phyloP scores from a whole-genome alignment of 2,797 vertebrate genomes.

The Coregonus sp. region DNA sequence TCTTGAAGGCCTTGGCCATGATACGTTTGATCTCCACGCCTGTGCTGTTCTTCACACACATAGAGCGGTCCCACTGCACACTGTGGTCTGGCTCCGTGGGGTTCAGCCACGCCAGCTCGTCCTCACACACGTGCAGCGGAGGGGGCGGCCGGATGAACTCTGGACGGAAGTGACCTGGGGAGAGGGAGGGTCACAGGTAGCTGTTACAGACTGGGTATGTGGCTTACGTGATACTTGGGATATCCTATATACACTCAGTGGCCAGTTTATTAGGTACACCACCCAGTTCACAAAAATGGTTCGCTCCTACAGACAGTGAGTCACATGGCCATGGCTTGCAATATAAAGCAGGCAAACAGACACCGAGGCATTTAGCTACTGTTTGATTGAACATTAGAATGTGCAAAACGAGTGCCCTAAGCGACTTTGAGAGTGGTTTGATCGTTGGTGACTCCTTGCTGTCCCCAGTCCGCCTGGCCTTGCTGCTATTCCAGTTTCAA shows the following conservation, averaged over 20 bases:
- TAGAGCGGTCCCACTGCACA: constrained; percentile 94
- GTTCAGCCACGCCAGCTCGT: constrained; percentile 94
- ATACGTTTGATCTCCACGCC: constrained; percentile 96
- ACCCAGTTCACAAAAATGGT: too few relatives aligned
- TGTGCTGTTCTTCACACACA: constrained; percentile 96
- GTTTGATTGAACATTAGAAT: too few relatives aligned
- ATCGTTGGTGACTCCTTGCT: too few relatives aligned
- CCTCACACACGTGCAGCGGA: constrained; percentile 93
- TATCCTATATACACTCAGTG: neutral
- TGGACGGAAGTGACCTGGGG: constrained; percentile 92
- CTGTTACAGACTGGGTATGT: neutral
- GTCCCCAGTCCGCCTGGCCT: too few relatives aligned
- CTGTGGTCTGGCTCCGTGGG: constrained; percentile 93
- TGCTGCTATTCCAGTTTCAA: too few relatives aligned
- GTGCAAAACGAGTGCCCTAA: too few relatives aligned
- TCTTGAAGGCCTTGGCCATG: constrained; percentile 99
- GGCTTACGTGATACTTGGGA: neutral
- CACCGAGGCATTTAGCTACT: too few relatives aligned
- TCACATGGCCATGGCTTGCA: too few relatives aligned
- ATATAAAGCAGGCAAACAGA: too few relatives aligned
- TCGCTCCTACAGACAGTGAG: too few relatives aligned
- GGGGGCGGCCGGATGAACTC: constrained; percentile 95
- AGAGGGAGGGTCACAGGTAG: neutral
- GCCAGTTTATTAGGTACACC: too few relatives aligned
- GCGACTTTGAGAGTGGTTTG: too few relatives aligned